Base-by-base conservation (phyloP, 2,113 vertebrate species). In the Apistogramma diplotaenia region DNA sequence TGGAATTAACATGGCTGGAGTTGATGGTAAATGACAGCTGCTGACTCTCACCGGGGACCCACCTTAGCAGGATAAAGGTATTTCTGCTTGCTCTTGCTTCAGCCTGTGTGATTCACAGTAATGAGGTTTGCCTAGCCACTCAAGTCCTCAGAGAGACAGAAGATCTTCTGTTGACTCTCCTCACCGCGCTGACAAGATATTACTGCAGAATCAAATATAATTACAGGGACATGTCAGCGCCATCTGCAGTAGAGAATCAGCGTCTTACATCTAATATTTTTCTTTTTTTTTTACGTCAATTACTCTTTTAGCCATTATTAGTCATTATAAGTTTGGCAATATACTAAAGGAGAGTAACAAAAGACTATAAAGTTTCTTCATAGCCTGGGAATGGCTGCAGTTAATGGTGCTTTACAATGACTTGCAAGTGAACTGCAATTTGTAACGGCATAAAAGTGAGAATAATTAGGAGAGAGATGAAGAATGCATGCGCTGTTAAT, bases 21-120 rank as follows among this genome's bases (percentile, higher is more conserved):
- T 83, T 89, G 90, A 92, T 89, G 90, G 86, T 89, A 83, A 93
- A 84, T 92, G 91, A 91, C 93, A 94, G 91, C 88, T 90, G 89
- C 88, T 19, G 73, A 84, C 65, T 86, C 85, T 83, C 93, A 82
- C 58, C 70, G 76, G 93, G 88, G 90, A 91, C 59, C 84, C 82
- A 82, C 81, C 86, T 91, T 70, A 92, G 86, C 79, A 16, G 77
- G 84, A 61, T 86, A 56, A 89, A 91, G 83, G 90, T 89, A 91
- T 92, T 86, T 83, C 78, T 59, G 79, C 58, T 33, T 11, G 51
- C 82, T 70, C 71, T 81, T 75, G 43, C 77, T 79, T 75, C 60
- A 61, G 62, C 40, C 6, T 19, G 49, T 85, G 82, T 76, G 82
- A 88, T 60, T 82, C 73, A 29, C 85, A 79, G 87, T 94, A 93